phyloP scores from a whole-genome alignment of 1,140 invertebrate species.

The Brachionus asplanchnoidis region DNA sequence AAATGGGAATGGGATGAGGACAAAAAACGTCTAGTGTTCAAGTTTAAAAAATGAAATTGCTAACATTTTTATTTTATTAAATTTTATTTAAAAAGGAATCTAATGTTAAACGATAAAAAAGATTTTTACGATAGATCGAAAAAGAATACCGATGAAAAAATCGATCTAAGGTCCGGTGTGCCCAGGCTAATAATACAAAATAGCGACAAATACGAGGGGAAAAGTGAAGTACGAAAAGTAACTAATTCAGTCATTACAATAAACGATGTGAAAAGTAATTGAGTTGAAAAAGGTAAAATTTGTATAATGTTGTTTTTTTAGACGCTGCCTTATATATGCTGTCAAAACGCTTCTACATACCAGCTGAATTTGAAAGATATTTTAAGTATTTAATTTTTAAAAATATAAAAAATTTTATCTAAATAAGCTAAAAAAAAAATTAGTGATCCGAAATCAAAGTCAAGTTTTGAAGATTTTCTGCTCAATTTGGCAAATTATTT shows the following conservation, averaged over 20 bases:
- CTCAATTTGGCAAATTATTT: slow-evolving; percentile 52
- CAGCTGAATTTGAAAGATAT: slow-evolving; percentile 13
- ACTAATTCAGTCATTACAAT: slow-evolving; percentile 4
- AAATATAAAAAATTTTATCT: not conserved
- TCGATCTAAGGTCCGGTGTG: slow-evolving; percentile 27
- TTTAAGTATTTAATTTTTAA: not conserved
- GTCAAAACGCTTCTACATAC: slow-evolving; percentile 22
- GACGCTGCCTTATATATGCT: slow-evolving; percentile 35
- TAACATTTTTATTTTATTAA: not conserved
- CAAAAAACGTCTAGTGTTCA: slow-evolving; percentile 11
- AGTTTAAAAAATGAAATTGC: not conserved
- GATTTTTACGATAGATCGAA: slow-evolving; percentile 20
- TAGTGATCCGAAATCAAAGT: slow-evolving; percentile 32
- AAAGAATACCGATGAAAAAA: slow-evolving; percentile 35
- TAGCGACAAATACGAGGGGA: not conserved
- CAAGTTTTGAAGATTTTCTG: slow-evolving; percentile 51
- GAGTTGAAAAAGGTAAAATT: not conserved
- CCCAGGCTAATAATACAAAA: slow-evolving; percentile 24
- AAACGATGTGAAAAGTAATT: slow-evolving; percentile 38
- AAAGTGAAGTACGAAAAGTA: not conserved
- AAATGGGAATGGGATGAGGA: slow-evolving; percentile 41
- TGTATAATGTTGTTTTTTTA: not conserved
- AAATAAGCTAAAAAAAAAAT: not conserved
- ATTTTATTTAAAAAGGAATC: not conserved
- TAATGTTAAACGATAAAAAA: slow-evolving; percentile 26